Conservation (phyloP, 2,888 invertebrate species). For the Scaptomyza cyrtandrae region DNA sequence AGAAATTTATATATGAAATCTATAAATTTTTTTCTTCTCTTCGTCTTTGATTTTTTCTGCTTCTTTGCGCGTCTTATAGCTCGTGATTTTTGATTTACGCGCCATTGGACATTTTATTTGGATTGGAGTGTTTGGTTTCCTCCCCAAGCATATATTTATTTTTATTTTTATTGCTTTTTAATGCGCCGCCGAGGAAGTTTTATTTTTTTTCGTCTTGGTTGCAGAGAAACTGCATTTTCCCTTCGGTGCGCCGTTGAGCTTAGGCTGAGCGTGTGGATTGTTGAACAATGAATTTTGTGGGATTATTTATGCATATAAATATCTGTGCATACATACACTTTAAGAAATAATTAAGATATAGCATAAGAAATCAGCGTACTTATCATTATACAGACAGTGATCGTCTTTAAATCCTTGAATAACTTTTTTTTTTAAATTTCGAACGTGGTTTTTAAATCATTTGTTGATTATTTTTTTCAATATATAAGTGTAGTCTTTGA, state of each 20-base stretch:
- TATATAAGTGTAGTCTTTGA: too few species aligned
- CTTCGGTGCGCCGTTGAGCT: conserved; percentile 10
- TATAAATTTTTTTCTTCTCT: conserved; percentile 60
- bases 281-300: conserved; percentile 74
- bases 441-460: too few species aligned
- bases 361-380: too few species aligned
- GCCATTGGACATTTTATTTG: conserved; percentile 73
- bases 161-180: conserved; percentile 82
- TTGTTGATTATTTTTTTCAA: too few species aligned
- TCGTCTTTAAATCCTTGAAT: too few species aligned
- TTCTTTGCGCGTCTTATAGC: conserved; percentile 37
- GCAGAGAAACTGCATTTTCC: conserved; percentile 51
- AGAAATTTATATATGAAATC: conserved; percentile 47
- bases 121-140: conserved; percentile 51
- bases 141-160: conserved; percentile 73
- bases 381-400: too few species aligned
- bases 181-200: conserved; percentile 77
- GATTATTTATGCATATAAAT: conserved; percentile 63
- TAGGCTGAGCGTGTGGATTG: conserved; percentile 59
- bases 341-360: background rate
- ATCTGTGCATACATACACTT: conserved; percentile 3
- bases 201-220: conserved; percentile 26
- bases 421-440: too few species aligned
- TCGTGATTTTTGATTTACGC: conserved; percentile 79
- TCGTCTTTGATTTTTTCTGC: background rate